Conservation (phyloP, 37 sponge, comb jelly and placozoan species). For the Oscarella lobularis region DNA sequence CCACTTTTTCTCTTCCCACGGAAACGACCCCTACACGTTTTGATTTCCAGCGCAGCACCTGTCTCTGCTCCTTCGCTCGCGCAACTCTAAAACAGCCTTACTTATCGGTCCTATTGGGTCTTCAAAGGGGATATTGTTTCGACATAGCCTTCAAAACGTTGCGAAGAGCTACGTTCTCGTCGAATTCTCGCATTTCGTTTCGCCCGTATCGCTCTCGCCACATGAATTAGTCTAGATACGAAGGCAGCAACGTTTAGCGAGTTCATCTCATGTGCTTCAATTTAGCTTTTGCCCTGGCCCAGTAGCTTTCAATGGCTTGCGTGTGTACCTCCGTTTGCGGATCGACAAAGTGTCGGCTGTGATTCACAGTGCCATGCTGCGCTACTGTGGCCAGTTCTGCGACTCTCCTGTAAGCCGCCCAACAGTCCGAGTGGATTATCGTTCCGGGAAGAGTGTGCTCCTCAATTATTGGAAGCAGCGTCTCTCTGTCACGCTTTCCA, state of each 20-base stretch:
- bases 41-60: too few species aligned
- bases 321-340: conserved; percentile 46
- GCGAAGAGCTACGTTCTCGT: too few species aligned
- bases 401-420: conserved; percentile 36
- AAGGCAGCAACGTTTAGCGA: conserved; percentile 18
- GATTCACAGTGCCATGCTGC: conserved; percentile 34
- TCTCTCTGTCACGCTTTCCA: conserved; percentile 21
- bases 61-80: too few species aligned
- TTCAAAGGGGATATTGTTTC: too few species aligned
- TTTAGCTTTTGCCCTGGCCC: conserved; percentile 38
- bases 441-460: conserved; percentile 26
- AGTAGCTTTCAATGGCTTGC: conserved; percentile 43
- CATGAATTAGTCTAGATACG: conserved; percentile 60
- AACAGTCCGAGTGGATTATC: conserved; percentile 36
- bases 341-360: conserved; percentile 35
- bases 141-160: too few species aligned
- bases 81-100: too few species aligned
- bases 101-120: too few species aligned
- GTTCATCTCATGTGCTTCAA: conserved; percentile 45
- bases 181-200: too few species aligned
- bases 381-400: conserved; percentile 23
- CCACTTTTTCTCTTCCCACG: too few species aligned
- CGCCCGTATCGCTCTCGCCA: conserved; percentile 42
- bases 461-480: conserved; percentile 49
- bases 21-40: too few species aligned